phyloP scores from a whole-genome alignment of 2,797 vertebrate species.

The Spinibarbus caldwelli region DNA sequence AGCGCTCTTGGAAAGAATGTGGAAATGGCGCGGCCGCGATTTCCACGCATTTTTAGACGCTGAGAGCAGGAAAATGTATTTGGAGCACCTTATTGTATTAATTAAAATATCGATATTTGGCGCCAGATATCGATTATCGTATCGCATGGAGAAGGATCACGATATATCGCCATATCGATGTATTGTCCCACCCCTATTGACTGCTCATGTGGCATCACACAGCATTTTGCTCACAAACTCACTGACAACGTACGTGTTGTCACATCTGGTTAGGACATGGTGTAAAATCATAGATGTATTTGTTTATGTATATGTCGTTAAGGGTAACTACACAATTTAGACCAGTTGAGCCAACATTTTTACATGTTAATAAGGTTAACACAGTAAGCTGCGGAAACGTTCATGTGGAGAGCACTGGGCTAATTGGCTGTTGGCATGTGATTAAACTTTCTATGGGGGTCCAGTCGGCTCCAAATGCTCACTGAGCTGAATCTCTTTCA shows the following conservation, averaged over 20 bases:
- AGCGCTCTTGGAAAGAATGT: no score
- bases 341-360: background rate
- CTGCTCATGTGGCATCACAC: background rate
- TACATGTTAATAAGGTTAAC: conserved; percentile 5
- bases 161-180: no score
- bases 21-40: no score
- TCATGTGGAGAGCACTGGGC: conserved; percentile 16
- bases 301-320: background rate
- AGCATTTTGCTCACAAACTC: background rate
- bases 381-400: conserved; percentile 1
- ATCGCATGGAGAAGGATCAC: no score
- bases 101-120: no score
- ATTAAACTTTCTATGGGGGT: conserved; percentile 45
- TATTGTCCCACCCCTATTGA: no score
- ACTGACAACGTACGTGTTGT: background rate
- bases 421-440: conserved; percentile 48
- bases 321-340: background rate
- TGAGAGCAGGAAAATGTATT: no score
- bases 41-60: no score
- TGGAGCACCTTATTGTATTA: no score
- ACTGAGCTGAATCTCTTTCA: conserved; percentile 1
- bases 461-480: conserved; percentile 5
- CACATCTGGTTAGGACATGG: background rate
- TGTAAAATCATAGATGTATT: background rate
- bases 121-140: no score